Evolutionary conservation across 2,888 invertebrate genomes (phyloP), one percentile per base, ranked within the genome.

Genomic region (Drosophila cognata): DNA sequence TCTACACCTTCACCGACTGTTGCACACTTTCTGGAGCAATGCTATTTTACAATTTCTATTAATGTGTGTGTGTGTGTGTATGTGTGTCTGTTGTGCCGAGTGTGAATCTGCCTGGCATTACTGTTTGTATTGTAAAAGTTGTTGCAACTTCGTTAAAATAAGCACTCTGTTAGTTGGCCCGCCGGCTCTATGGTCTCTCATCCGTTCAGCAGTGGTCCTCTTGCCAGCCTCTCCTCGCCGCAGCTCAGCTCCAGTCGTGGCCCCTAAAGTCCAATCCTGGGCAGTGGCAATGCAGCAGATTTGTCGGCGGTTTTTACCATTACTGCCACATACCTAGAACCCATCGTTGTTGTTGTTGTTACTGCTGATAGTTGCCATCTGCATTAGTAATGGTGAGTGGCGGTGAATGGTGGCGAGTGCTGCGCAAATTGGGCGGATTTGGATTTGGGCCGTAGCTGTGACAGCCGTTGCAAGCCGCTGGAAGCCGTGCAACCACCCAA

Each of bases 101-200:
- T 85, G 85, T 85, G 85, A 85, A 85, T 85, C 90, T 89, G 89
- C 86, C 88, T 79, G 74, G 90, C 75, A 88, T 88, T 85, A 89
- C 81, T 82, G 90, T 90, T 90, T 88, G 88, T 89, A 89, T 90
- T 87, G 88, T 78, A 71, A 82, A 90, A 85, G 90, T 85, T 89
- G 85, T 84, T 89, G 89, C 87, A 88, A 88, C 90, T 88, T 88
- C 88, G 90, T 88, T 90, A 88, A 90, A 89, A 84, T 90, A 87
- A 90, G 90, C 85, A 84, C 88, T 86, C 83, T 79, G 90, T 89
- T 88, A 87, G 84, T 90, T 87, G 84, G 74, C 82, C 82, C 80
- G 89, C 78, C 89, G 89, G 89, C 85, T 79, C 85, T 72, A 75
- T 78, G 88, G 84, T 59, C 65, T 64, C 66, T 64, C 71, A 51